These are phyloP conservation scores for Elephas maximus DNA, from an alignment of 2,113 vertebrate genomes.

Conservation along the genomic window DNA sequence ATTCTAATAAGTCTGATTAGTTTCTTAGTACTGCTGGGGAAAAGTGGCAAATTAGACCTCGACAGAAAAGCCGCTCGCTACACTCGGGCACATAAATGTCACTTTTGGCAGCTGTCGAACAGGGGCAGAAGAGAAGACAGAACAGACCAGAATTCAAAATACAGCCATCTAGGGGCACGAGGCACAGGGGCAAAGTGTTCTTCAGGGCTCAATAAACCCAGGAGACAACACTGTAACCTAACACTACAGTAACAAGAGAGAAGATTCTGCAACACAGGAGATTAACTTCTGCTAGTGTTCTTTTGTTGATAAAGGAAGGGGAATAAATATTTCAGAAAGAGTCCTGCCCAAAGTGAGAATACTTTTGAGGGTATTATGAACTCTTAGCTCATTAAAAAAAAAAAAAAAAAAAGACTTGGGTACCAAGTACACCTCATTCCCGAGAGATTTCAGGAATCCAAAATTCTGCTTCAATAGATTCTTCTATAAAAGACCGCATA, in stretches of 20 bases:
- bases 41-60: background rate
- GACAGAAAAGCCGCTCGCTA: background rate
- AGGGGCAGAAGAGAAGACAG: background rate
- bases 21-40: background rate
- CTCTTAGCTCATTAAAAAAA: background rate
- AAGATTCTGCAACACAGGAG: background rate
- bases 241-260: background rate
- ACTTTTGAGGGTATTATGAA: background rate
- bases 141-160: background rate
- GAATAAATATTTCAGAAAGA: background rate
- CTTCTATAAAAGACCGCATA: conserved; percentile 28
- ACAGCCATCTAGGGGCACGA: background rate
- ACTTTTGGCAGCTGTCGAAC: background rate
- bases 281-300: background rate
- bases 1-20: background rate
- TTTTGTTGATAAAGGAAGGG: background rate
- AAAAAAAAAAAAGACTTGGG: background rate
- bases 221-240: background rate
- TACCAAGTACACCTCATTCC: background rate
- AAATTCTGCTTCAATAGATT: background rate
- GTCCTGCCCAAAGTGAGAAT: conserved; percentile 27
- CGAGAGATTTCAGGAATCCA: conserved; percentile 53
- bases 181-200: background rate
- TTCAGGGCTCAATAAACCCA: background rate
- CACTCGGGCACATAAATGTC: background rate